Conservation (phyloP, 23 tunicate genomes). For the Oikopleura albicans region DNA sequence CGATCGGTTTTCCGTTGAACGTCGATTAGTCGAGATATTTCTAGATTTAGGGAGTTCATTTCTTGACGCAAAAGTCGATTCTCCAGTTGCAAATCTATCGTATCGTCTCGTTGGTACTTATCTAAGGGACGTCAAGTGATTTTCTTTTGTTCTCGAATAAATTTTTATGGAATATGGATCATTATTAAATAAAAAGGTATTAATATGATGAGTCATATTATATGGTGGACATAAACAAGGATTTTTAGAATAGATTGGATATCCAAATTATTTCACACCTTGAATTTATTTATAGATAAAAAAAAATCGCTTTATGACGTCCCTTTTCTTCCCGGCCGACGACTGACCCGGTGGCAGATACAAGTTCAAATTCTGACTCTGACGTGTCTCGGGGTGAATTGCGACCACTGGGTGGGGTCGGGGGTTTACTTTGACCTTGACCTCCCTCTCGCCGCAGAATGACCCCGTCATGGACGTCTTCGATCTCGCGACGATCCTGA, state of each 20-base stretch:
- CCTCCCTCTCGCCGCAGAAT: no score
- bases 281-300: no score
- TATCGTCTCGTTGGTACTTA: conserved; percentile 2
- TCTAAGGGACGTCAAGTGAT: no score
- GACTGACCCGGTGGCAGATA: neutral
- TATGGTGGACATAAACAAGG: no score
- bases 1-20: neutral
- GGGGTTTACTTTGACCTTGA: neutral
- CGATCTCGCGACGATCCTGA: neutral
- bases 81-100: neutral
- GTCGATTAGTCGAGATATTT: neutral
- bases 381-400: neutral
- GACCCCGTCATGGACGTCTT: neutral
- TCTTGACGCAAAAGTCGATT: neutral
- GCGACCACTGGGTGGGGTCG: conserved; percentile 6
- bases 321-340: neutral
- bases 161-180: no score
- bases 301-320: no score
- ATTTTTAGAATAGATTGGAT: no score
- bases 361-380: neutral
- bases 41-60: neutral
- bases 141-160: no score
- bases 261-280: no score
- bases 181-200: no score
- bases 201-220: no score